Percentiles rank a stretch among this genome's conserved stretches.
Conservation (phyloP, 1,140 invertebrate genomes). For the Hydropsyche tenuis region DNA sequence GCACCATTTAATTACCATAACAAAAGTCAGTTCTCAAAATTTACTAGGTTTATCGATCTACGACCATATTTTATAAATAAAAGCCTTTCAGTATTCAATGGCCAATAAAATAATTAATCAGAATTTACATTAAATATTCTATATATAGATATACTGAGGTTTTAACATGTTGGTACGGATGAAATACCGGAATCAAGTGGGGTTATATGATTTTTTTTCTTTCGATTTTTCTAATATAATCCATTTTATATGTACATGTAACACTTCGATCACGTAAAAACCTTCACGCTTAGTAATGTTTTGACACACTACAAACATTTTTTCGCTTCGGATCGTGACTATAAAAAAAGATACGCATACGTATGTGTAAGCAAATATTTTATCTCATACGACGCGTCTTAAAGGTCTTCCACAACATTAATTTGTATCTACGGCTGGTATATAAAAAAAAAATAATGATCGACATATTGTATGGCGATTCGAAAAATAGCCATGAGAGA, state of each 20-base stretch:
- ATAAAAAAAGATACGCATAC: not conserved
- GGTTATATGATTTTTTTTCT: not conserved
- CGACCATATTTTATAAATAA: too few relatives aligned
- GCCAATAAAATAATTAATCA: not conserved
- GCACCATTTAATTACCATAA: slow-evolving; percentile 22
- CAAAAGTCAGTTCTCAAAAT: slow-evolving; percentile 9
- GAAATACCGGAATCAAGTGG: not conserved
- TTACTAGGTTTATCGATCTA: not conserved
- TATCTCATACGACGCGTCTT: slow-evolving; percentile 12
- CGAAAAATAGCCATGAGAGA: not conserved
- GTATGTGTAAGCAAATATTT: slow-evolving; percentile 7
- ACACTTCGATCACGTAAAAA: slow-evolving; percentile 23
- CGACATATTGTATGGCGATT: not conserved
- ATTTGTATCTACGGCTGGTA: slow-evolving; percentile 10
- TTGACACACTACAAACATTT: slow-evolving; percentile 27
- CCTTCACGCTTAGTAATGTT: slow-evolving; percentile 21
- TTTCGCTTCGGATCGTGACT: slow-evolving; percentile 21
- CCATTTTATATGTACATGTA: slow-evolving; percentile 7
- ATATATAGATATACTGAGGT: not conserved
- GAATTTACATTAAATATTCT: not conserved
- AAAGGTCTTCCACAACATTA: slow-evolving; percentile 23
- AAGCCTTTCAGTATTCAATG: not conserved
- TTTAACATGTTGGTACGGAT: not conserved
- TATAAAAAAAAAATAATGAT: slow-evolving; percentile 12
- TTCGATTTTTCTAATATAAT: slow-evolving; percentile 9